Percentiles rank a stretch among this genome's conserved stretches.
Evolutionary conservation across 1,140 invertebrate genomes (phyloP).

Genomic region (Notospermus geniculatus): DNA sequence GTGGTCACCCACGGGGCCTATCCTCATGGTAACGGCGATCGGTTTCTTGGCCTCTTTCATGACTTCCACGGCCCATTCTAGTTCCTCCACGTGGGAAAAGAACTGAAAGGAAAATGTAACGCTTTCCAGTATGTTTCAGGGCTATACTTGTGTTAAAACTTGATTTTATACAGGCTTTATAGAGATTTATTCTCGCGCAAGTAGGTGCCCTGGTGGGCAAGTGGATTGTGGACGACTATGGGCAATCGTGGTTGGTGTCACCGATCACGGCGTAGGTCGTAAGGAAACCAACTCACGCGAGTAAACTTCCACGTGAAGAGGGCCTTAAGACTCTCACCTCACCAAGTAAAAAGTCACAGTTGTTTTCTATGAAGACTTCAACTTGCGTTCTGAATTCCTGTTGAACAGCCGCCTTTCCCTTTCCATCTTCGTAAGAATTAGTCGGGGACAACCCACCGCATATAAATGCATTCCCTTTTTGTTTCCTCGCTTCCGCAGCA

Average conservation of each 20-base stretch:
- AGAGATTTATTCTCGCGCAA: too few species aligned
- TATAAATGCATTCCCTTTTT: not conserved
- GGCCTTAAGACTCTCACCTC: too few species aligned
- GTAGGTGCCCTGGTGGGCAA: too few species aligned
- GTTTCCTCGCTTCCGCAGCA: not conserved
- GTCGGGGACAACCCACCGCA: slow-evolving; percentile 11
- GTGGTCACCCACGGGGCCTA: slow-evolving; percentile 54
- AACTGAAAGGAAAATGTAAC: slow-evolving; percentile 40
- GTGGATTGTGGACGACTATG: too few species aligned
- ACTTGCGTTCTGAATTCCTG: slow-evolving; percentile 6
- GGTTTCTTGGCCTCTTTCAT: slow-evolving; percentile 37
- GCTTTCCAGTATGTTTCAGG: not conserved
- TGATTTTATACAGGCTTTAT: too few species aligned
- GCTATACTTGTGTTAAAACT: too few species aligned
- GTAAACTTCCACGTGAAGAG: too few species aligned
- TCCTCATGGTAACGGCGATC: slow-evolving; percentile 55
- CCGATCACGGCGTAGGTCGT: too few species aligned
- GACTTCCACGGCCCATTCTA: slow-evolving; percentile 56
- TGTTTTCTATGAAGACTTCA: slow-evolving; percentile 7
- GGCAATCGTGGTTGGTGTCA: too few species aligned
- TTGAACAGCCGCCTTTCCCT: not conserved
- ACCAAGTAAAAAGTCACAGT: slow-evolving; percentile 11
- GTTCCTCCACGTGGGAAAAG: slow-evolving; percentile 57
- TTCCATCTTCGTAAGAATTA: not conserved
- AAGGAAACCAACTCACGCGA: too few species aligned